phyloP scores from a whole-genome alignment of 2,797 vertebrate genomes.

The Megaceryle alcyon region DNA sequence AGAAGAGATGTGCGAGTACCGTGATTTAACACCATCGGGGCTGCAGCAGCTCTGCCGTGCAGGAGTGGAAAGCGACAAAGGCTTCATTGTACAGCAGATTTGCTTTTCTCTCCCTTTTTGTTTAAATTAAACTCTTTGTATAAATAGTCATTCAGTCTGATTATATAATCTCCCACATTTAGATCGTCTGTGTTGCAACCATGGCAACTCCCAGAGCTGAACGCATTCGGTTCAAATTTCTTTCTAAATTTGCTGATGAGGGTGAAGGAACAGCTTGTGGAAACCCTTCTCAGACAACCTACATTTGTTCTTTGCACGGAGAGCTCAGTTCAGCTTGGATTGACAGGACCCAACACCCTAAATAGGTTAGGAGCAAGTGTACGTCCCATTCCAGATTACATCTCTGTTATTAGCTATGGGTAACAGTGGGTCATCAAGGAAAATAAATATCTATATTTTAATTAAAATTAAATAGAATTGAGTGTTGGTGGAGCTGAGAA shows the following conservation, averaged over 20 bases:
- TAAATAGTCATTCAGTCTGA: conserved; percentile 74
- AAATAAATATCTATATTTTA: not conserved
- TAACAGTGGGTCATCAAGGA: not conserved
- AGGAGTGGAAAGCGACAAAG: conserved; percentile 29
- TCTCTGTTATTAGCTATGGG: not conserved
- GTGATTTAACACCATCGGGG: not conserved
- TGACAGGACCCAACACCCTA: not conserved
- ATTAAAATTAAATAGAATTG: not conserved
- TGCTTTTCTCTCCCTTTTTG: conserved; percentile 58
- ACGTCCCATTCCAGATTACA: not conserved
- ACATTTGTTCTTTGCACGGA: conserved; percentile 45
- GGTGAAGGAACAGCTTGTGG: conserved; percentile 75
- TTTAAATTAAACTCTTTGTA: conserved; percentile 70
- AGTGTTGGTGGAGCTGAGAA: not conserved
- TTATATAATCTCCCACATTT: conserved; percentile 83
- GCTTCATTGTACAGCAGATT: conserved; percentile 28
- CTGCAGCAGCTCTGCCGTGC: not conserved
- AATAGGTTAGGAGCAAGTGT: not conserved
- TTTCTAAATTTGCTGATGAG: conserved; percentile 79
- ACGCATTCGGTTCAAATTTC: conserved; percentile 72
- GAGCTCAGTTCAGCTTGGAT: not conserved
- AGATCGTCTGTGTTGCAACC: conserved; percentile 79
- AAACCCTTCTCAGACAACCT: conserved; percentile 63
- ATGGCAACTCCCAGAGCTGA: conserved; percentile 75
- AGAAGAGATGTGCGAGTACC: not conserved